Evolutionary conservation across 2,888 invertebrate species (phyloP).

Genomic region (Catocala sponsa): DNA sequence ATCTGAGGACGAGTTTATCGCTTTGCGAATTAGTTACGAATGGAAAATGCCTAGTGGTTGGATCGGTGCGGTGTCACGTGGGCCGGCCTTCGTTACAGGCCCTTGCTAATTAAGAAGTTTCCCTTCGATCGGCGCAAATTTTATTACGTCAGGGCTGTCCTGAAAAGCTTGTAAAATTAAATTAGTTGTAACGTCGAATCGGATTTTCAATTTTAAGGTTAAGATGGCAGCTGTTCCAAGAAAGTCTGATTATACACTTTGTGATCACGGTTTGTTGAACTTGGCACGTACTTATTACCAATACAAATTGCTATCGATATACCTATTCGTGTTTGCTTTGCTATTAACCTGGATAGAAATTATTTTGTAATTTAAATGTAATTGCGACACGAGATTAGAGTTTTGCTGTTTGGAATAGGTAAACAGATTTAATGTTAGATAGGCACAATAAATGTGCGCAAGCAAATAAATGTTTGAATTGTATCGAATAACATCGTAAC

Average conservation of each 20-base stretch:
- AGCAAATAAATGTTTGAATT: no score
- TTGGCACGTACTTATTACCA: slow-evolving; percentile 38
- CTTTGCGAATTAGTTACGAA: slow-evolving; percentile 61
- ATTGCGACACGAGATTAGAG: slow-evolving; percentile 6
- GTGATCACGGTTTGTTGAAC: slow-evolving; percentile 56
- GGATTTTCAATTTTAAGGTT: slow-evolving; percentile 72
- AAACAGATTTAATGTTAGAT: not conserved
- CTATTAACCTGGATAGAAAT: slow-evolving; percentile 4
- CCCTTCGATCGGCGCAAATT: slow-evolving; percentile 73
- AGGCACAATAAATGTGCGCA: not conserved
- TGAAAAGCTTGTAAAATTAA: slow-evolving; percentile 74
- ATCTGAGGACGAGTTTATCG: slow-evolving; percentile 49
- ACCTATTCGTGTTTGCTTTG: slow-evolving; percentile 7
- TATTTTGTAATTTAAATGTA: slow-evolving; percentile 8
- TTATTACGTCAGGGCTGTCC: slow-evolving; percentile 72
- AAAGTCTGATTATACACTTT: slow-evolving; percentile 53
- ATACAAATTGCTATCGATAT: slow-evolving; percentile 17
- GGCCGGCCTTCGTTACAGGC: slow-evolving; percentile 64
- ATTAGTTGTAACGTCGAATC: slow-evolving; percentile 71
- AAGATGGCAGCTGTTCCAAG: slow-evolving; percentile 53
- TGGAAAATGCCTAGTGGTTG: slow-evolving; percentile 64
- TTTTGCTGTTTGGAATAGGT: slow-evolving; percentile 4
- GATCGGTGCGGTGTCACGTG: slow-evolving; percentile 66
- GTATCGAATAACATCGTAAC: not conserved
- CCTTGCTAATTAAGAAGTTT: slow-evolving; percentile 81